Conservation (phyloP, 2,797 vertebrate species). For the Enoplosus armatus region DNA sequence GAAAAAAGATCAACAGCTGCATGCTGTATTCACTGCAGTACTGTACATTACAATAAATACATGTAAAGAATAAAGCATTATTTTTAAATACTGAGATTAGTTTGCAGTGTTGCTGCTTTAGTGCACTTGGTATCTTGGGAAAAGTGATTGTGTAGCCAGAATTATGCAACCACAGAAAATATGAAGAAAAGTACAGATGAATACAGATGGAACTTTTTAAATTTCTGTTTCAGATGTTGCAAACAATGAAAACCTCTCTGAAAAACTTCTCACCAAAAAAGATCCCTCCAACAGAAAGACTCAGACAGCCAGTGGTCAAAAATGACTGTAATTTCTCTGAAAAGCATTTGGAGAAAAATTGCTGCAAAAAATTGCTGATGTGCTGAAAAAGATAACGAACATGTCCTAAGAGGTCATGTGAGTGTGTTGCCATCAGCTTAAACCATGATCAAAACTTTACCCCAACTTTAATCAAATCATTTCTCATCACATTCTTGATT, state of each 20-base stretch:
- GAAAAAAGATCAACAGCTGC: neutral
- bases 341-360: neutral
- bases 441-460: neutral
- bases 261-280: neutral
- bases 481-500: neutral
- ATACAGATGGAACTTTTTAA: neutral
- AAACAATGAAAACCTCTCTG: neutral
- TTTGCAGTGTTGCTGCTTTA: conserved; percentile 3
- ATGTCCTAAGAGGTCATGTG: neutral
- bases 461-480: neutral
- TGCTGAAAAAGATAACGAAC: conserved; percentile 1
- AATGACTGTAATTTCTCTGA: neutral
- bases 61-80: neutral
- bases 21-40: neutral
- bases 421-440: neutral
- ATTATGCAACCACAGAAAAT: neutral
- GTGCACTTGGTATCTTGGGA: neutral
- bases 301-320: neutral
- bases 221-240: neutral
- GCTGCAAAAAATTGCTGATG: neutral
- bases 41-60: neutral
- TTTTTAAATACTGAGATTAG: conserved; percentile 2
- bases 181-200: too few species aligned
- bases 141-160: conserved; percentile 1
- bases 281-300: neutral